Evolutionary conservation across 2,113 vertebrate genomes (phyloP).

Genomic region (Rhegmatorhina hoffmannsi): DNA sequence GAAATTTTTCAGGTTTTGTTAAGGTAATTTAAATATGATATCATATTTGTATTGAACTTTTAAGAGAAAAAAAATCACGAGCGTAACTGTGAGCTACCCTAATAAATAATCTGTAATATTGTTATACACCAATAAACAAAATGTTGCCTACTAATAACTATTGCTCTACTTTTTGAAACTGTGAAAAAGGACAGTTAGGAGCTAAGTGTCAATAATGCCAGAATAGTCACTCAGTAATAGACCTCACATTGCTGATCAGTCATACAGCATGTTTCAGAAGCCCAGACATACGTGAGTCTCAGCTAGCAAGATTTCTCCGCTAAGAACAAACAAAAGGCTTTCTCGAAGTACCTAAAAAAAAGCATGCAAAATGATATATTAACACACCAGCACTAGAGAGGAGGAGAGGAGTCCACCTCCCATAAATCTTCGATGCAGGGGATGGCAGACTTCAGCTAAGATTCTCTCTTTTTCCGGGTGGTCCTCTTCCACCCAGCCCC

Average conservation of each 20-base stretch:
- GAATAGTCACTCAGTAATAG: not conserved
- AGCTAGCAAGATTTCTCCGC: not conserved
- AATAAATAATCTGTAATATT: not conserved
- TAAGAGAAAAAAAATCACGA: not conserved
- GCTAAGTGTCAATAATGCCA: not conserved
- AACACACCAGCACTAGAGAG: not conserved
- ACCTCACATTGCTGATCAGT: not conserved
- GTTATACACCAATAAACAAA: not conserved
- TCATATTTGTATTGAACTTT: not conserved
- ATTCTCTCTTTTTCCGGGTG: not conserved
- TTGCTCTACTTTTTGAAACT: not conserved
- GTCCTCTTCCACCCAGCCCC: not conserved
- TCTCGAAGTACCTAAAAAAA: not conserved
- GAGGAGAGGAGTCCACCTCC: not conserved
- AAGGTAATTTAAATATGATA: not conserved
- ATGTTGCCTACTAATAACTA: not conserved
- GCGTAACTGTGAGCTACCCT: not conserved
- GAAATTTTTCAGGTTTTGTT: not conserved
- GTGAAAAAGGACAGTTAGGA: not conserved
- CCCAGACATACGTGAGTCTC: not conserved
- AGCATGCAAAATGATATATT: not conserved
- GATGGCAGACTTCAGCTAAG: not conserved
- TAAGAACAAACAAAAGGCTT: not conserved
- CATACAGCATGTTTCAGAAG: not conserved
- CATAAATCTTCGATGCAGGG: not conserved